Percentiles rank a stretch among this genome's conserved stretches.
Evolutionary conservation across 2,888 invertebrate species (phyloP).

Genomic region (Lamellibrachia satsuma): DNA sequence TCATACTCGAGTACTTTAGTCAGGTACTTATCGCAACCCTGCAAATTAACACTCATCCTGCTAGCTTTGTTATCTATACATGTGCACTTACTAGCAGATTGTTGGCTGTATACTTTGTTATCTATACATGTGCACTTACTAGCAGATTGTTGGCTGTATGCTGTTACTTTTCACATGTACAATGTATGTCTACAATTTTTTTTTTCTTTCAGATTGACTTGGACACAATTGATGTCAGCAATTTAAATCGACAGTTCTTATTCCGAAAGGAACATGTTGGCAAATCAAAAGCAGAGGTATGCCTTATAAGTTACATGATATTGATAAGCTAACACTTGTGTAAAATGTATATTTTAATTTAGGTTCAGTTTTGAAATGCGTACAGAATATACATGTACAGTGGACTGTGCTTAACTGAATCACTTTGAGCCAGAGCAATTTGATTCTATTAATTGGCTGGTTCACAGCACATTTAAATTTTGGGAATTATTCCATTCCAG

Average conservation of each 20-base stretch:
- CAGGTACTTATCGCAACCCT: too few relatives aligned
- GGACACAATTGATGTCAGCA: slow-evolving; percentile 99
- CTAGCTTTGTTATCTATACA: background rate
- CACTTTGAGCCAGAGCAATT: too few relatives aligned
- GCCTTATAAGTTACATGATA: background rate
- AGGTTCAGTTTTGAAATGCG: slow-evolving; percentile 20
- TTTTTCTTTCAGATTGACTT: slow-evolving; percentile 87
- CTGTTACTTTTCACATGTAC: background rate
- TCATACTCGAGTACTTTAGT: too few relatives aligned
- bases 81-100: background rate
- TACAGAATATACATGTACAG: too few relatives aligned
- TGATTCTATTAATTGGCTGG: too few relatives aligned
- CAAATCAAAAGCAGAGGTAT: slow-evolving; percentile 84
- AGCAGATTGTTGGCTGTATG: background rate
- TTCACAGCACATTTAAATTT: too few relatives aligned
- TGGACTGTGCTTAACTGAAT: too few relatives aligned
- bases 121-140: background rate
- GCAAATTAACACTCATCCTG: too few relatives aligned
- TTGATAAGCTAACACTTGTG: slow-evolving; percentile 20
- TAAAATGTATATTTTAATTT: slow-evolving; percentile 20
- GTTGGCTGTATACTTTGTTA: background rate
- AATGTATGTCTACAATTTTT: background rate
- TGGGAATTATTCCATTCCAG: too few relatives aligned
- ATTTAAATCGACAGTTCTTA: slow-evolving; percentile 97
- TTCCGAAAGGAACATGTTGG: slow-evolving; percentile 98